These are phyloP conservation scores for Drosophila prostipennis DNA, from an alignment of 2,888 invertebrate genomes.

Conservation along the genomic window DNA sequence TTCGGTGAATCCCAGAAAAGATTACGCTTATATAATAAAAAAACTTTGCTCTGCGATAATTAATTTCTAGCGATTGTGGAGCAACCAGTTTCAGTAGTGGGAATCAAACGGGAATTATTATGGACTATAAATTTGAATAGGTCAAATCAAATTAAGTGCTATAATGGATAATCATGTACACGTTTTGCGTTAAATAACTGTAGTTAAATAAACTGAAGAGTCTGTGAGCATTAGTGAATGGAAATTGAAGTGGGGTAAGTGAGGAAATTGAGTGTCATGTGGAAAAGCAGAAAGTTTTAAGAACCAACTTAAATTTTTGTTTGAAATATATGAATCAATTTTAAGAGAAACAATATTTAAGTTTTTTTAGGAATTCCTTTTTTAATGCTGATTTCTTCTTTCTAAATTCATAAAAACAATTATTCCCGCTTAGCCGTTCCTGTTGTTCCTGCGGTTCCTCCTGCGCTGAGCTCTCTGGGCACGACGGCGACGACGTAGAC, in stretches of 20 bases:
- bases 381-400: background rate
- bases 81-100: constrained; percentile 13
- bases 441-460: constrained; percentile 27
- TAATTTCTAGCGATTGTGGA: constrained; percentile 3
- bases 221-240: background rate
- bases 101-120: background rate
- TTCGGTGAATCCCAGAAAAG: constrained; percentile 4
- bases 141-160: constrained; percentile 4
- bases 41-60: constrained; percentile 4
- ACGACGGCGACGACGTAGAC: constrained; percentile 22
- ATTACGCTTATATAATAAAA: constrained; percentile 1
- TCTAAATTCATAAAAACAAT: background rate
- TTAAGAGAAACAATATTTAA: background rate
- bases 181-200: background rate
- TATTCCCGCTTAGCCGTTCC: background rate
- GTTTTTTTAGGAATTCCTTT: background rate
- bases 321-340: too few species aligned
- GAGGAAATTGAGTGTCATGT: too few species aligned
- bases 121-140: constrained; percentile 3
- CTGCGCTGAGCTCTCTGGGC: constrained; percentile 11
- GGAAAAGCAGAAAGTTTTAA: too few species aligned
- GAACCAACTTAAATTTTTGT: too few species aligned
- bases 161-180: background rate
- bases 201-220: background rate
- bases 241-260: too few species aligned